A percentile compares a stretch with the other conserved stretches of the same genome.
Evolutionary conservation across 2,888 invertebrate species (phyloP).

Genomic region (Drymonia ruficornis): DNA sequence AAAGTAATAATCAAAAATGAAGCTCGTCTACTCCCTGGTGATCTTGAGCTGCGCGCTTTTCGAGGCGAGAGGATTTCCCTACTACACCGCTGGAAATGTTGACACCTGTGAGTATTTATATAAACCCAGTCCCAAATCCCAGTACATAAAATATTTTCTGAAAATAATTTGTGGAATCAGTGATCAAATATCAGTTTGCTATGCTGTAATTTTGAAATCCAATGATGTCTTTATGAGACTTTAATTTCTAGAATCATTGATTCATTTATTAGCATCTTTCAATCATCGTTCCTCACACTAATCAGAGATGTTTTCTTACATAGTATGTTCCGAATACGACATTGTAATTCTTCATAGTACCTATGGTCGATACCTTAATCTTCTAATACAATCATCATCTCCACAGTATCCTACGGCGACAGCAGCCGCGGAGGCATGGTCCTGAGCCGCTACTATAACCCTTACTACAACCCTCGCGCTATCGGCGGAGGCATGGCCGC

Average conservation of each 20-base stretch:
- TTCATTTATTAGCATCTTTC: too few relatives aligned
- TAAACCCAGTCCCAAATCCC: too few relatives aligned
- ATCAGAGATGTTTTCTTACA: too few relatives aligned
- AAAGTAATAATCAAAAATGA: slow-evolving; percentile 50
- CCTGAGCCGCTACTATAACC: slow-evolving; percentile 76
- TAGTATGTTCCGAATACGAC: too few relatives aligned
- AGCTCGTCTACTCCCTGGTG: slow-evolving; percentile 51
- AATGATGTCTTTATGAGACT: too few relatives aligned
- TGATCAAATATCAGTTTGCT: too few relatives aligned
- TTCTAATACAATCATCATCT: slow-evolving; percentile 4
- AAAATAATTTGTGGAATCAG: neutral
- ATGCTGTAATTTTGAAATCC: too few relatives aligned
- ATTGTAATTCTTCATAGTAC: too few relatives aligned
- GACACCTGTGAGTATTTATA: slow-evolving; percentile 67
- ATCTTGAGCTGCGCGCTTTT: slow-evolving; percentile 59
- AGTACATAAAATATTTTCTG: neutral
- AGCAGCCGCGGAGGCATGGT: slow-evolving; percentile 72
- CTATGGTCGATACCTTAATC: neutral
- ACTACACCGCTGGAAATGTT: slow-evolving; percentile 62
- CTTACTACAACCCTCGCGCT: slow-evolving; percentile 64
- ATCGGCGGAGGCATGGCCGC: slow-evolving; percentile 71
- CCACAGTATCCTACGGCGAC: slow-evolving; percentile 73
- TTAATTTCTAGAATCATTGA: too few relatives aligned
- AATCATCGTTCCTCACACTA: too few relatives aligned
- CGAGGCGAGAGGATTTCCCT: slow-evolving; percentile 64